These are phyloP conservation scores for Nesoenas mayeri DNA, from an alignment of 2,113 vertebrate genomes.

Conservation along the genomic window DNA sequence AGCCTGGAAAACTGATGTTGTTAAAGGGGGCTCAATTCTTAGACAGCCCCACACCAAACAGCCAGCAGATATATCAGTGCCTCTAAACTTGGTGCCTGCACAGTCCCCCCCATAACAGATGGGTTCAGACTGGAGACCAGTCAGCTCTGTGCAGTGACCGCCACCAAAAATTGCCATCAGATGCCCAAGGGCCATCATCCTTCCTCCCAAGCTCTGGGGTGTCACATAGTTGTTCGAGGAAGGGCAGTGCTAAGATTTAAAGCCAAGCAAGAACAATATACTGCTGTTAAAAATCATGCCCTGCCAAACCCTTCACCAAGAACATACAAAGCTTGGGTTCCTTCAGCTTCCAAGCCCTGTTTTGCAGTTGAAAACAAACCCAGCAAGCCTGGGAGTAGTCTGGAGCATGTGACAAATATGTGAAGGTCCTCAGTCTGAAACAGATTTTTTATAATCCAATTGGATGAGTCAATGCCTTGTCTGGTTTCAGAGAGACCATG, in stretches of 20 bases:
- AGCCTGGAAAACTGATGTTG: background rate
- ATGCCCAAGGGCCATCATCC: fast-evolving
- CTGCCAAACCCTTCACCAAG: background rate
- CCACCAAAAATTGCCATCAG: background rate
- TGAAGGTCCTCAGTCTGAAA: background rate
- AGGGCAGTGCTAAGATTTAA: background rate
- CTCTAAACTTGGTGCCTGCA: background rate
- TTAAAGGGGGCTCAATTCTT: background rate
- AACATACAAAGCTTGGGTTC: background rate
- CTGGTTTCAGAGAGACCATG: background rate
- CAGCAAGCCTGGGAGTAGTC: background rate
- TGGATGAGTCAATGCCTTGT: background rate
- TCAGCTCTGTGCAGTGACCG: background rate
- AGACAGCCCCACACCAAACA: background rate
- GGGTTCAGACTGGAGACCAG: background rate
- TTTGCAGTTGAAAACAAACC: background rate
- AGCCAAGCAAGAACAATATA: background rate
- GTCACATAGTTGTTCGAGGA: background rate
- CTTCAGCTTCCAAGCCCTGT: background rate
- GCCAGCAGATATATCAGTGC: background rate
- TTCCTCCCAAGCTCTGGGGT: background rate
- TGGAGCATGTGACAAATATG: background rate
- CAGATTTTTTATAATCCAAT: background rate
- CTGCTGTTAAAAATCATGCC: background rate
- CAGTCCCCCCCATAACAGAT: fast-evolving